These are phyloP conservation scores for Drosophila gaucha DNA, from an alignment of 2,888 invertebrate genomes.

Conservation along the genomic window DNA sequence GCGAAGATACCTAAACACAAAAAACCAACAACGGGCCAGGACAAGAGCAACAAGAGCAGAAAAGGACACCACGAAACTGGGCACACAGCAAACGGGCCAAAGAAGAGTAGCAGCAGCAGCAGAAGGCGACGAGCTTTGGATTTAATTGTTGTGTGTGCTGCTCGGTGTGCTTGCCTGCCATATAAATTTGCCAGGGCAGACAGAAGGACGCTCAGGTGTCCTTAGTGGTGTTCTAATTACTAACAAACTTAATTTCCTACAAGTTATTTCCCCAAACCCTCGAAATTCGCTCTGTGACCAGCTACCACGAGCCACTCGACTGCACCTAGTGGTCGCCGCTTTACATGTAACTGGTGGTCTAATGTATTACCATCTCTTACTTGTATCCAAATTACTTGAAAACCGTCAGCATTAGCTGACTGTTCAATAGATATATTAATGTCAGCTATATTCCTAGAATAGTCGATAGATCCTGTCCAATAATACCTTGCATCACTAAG, in stretches of 20 bases:
- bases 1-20: slow-evolving; percentile 62
- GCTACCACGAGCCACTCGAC: slow-evolving; percentile 27
- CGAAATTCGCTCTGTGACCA: slow-evolving; percentile 8
- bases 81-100: slow-evolving; percentile 25
- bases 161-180: slow-evolving; percentile 36
- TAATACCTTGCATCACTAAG: too few species aligned
- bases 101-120: slow-evolving; percentile 26
- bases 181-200: slow-evolving; percentile 53
- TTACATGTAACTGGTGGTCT: slow-evolving; percentile 8
- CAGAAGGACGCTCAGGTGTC: slow-evolving; percentile 70
- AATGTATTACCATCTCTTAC: slow-evolving; percentile 1
- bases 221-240: slow-evolving; percentile 81
- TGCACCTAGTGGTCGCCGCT: slow-evolving; percentile 9
- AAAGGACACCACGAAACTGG: slow-evolving; percentile 29
- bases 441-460: too few species aligned
- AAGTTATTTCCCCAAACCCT: slow-evolving; percentile 72
- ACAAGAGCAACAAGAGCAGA: slow-evolving; percentile 14
- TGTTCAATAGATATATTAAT: too few species aligned
- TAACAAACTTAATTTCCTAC: slow-evolving; percentile 79
- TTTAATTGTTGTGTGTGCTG: slow-evolving; percentile 67
- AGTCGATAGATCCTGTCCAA: too few species aligned
- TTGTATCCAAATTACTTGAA: not conserved
- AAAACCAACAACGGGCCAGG: slow-evolving; percentile 11
- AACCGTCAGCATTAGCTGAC: not conserved
- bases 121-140: slow-evolving; percentile 45